phyloP scores from a whole-genome alignment of 2,113 vertebrate genomes.

The Ciconia maguari region DNA sequence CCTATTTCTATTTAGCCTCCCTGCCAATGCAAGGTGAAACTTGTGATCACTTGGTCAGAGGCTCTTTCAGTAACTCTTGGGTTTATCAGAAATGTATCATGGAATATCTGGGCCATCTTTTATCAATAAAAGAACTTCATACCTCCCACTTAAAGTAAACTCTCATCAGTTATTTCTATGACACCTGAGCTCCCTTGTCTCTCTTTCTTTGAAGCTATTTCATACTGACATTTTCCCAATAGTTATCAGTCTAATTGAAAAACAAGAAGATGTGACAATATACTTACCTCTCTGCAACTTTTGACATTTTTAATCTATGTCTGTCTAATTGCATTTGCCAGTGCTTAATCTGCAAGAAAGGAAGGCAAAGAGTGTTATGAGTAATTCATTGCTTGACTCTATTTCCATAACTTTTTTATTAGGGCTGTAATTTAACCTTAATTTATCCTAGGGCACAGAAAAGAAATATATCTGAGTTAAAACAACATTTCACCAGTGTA shows the following conservation, averaged over 20 bases:
- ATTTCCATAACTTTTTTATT: conserved; percentile 7
- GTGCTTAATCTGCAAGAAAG: conserved; percentile 91
- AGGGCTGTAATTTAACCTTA: not conserved
- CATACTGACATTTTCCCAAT: not conserved
- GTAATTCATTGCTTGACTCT: not conserved
- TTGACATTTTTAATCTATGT: conserved; percentile 99
- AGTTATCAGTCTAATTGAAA: not conserved
- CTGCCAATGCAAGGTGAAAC: not conserved
- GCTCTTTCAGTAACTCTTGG: not conserved
- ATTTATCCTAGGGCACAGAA: not conserved
- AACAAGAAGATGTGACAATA: not conserved
- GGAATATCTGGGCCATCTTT: not conserved
- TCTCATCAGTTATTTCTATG: not conserved
- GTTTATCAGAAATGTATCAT: not conserved
- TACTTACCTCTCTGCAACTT: conserved; percentile 96
- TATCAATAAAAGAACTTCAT: not conserved
- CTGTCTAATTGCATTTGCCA: conserved; percentile 97
- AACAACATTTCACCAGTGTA: not conserved
- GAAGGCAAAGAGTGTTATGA: not conserved
- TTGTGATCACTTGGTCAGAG: not conserved
- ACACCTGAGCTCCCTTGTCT: not conserved
- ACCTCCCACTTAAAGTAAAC: not conserved
- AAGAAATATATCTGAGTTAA: not conserved
- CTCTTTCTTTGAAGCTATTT: not conserved
- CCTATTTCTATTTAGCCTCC: not conserved